These are phyloP conservation scores for Pterostichus niger DNA, from an alignment of 2,888 invertebrate genomes.

Conservation along the genomic window DNA sequence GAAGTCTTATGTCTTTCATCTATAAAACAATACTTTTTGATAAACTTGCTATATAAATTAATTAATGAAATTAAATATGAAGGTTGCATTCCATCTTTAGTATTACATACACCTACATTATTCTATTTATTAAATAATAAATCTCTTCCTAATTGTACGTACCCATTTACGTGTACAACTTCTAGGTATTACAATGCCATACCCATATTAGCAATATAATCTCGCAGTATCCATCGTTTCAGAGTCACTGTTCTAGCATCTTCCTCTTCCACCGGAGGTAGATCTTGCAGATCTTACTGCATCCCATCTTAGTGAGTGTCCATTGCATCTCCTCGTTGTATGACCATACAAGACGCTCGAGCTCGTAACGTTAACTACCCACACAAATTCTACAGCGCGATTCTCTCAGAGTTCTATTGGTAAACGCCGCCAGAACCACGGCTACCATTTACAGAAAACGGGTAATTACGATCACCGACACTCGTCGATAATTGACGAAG, in stretches of 20 bases:
- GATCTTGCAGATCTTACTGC: slow-evolving; percentile 27
- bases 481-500: slow-evolving; percentile 55
- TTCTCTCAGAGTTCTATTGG: slow-evolving; percentile 41
- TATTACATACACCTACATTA: slow-evolving; percentile 25
- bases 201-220: too few species aligned
- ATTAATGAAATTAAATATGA: slow-evolving; percentile 24
- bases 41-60: slow-evolving; percentile 20
- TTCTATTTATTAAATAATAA: neutral
- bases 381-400: slow-evolving; percentile 5
- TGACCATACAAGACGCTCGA: slow-evolving; percentile 56
- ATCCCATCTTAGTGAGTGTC: slow-evolving; percentile 13
- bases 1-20: too few species aligned
- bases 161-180: neutral
- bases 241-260: neutral
- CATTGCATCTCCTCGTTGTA: slow-evolving; percentile 31
- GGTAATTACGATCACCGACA: slow-evolving; percentile 55
- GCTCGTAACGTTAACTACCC: slow-evolving; percentile 53
- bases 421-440: neutral
- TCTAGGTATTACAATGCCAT: neutral
- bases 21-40: too few species aligned
- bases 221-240: slow-evolving; percentile 16
- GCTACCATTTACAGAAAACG: slow-evolving; percentile 64
- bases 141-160: neutral
- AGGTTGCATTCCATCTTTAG: slow-evolving; percentile 18
- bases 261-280: slow-evolving; percentile 47